Conservation (phyloP, 2,113 vertebrate species). For the Crocuta crocuta region DNA sequence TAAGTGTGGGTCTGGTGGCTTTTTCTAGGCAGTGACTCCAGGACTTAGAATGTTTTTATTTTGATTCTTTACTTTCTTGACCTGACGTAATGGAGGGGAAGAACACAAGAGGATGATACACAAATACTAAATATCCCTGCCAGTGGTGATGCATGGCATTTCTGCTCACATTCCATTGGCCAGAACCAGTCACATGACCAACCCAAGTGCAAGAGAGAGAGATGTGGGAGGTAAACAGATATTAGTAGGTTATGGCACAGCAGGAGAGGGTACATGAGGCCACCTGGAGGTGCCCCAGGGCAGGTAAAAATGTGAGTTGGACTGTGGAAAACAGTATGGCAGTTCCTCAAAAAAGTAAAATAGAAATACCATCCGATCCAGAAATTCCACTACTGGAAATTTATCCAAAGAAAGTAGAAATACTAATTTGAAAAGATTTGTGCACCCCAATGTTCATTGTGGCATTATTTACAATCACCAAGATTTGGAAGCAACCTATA, state of each 20-base stretch:
- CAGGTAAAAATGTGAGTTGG: neutral
- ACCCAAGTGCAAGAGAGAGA: neutral
- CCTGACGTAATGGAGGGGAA: neutral
- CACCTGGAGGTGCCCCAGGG: neutral
- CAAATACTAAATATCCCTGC: neutral
- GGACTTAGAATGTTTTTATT: neutral
- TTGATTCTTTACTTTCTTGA: neutral
- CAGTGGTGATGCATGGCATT: neutral
- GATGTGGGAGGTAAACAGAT: rapidly evolving
- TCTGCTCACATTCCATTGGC: neutral
- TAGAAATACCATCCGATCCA: neutral
- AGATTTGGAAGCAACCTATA: neutral
- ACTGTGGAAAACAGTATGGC: neutral
- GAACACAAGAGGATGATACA: rapidly evolving
- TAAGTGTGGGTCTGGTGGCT: neutral
- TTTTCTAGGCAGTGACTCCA: neutral
- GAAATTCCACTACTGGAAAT: neutral
- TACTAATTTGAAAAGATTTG: neutral
- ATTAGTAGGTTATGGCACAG: rapidly evolving
- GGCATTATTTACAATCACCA: neutral
- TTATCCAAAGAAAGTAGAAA: neutral
- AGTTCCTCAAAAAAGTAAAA: neutral
- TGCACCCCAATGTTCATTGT: neutral
- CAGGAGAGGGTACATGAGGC: too few species aligned
- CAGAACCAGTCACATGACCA: neutral